Conservation (phyloP, 2,888 invertebrate species). For the Nemurella pictetii region DNA sequence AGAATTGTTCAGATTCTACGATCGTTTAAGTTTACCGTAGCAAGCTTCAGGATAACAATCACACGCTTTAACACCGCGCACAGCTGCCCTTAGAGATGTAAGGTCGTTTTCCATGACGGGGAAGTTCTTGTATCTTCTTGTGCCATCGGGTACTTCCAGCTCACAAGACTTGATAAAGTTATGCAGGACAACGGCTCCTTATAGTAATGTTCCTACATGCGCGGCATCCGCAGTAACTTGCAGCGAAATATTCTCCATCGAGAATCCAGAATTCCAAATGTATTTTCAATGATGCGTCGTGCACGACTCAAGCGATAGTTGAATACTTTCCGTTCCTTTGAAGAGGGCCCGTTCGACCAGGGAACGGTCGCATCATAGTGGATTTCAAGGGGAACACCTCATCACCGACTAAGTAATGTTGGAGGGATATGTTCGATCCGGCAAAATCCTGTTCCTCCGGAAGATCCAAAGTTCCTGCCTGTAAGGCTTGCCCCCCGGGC, state of each 20-base stretch:
- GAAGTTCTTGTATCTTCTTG: no score
- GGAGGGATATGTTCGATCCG: background rate
- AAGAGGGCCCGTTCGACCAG: background rate
- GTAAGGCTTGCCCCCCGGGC: constrained; percentile 5
- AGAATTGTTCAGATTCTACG: no score
- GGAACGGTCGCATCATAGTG: constrained; percentile 16
- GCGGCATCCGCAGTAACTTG: no score
- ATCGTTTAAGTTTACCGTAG: no score
- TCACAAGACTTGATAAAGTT: constrained; percentile 15
- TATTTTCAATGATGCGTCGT: constrained; percentile 15
- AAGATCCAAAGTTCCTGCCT: constrained; percentile 1
- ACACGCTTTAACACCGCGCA: no score
- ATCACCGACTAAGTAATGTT: no score
- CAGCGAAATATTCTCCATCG: constrained; percentile 37
- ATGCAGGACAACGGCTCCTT: constrained; percentile 25
- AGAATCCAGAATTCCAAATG: constrained; percentile 30
- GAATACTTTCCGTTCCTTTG: constrained; percentile 5
- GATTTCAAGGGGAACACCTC: constrained; percentile 15
- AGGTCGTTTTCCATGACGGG: no score
- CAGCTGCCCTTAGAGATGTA: no score
- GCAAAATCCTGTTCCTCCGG: no score
- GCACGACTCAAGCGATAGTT: constrained; percentile 27
- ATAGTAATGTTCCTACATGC: background rate
- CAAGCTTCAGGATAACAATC: no score
- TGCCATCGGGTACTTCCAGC: background rate